Evolutionary conservation across 2,113 vertebrate genomes (phyloP).

Genomic region (Cettia cetti): DNA sequence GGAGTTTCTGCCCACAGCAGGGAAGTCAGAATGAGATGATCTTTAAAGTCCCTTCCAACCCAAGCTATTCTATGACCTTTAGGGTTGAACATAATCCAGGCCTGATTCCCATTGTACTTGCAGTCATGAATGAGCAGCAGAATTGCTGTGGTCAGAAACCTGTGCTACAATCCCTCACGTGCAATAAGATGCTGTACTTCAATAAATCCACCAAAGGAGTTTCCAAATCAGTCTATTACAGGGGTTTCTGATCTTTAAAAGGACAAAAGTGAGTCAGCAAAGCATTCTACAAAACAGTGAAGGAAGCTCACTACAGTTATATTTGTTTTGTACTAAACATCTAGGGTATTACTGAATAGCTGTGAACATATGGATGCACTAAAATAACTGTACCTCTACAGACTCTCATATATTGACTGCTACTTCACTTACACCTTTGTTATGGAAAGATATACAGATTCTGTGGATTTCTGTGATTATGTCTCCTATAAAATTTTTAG

Average conservation of each 20-base stretch:
- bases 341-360: neutral
- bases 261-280: neutral
- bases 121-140: neutral
- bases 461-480: neutral
- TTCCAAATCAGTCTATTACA: neutral
- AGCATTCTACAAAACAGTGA: neutral
- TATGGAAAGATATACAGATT: neutral
- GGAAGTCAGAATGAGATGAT: neutral
- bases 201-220: neutral
- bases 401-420: neutral
- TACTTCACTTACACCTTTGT: neutral
- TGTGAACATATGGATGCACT: neutral
- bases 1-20: neutral
- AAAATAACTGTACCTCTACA: neutral
- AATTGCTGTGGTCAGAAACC: neutral
- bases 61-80: neutral
- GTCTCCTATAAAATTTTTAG: neutral
- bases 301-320: neutral
- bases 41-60: neutral
- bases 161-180: fast-evolving
- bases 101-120: neutral
- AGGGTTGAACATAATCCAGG: neutral
- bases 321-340: neutral
- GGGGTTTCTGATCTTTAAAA: neutral
- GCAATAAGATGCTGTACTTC: neutral